Conservation (phyloP, 2,113 vertebrate genomes). For the Anguilla rostrata region DNA sequence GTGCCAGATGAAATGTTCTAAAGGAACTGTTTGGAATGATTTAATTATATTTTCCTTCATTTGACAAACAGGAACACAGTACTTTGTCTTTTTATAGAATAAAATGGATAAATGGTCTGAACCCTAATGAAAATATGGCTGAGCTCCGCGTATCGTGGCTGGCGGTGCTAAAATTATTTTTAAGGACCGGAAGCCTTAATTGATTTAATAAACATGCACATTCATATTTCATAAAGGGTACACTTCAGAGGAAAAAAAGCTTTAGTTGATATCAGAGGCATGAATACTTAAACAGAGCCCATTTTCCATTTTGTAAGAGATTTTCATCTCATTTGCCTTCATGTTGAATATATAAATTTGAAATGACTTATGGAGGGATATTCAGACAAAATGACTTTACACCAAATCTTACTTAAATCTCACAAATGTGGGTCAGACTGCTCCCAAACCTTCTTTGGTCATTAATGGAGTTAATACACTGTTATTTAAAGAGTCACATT, state of each 20-base stretch:
- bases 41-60: neutral
- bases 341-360: neutral
- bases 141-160: neutral
- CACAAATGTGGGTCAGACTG: neutral
- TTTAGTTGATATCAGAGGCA: neutral
- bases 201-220: neutral
- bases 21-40: neutral
- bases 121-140: neutral
- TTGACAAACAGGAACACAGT: neutral
- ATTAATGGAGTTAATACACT: neutral
- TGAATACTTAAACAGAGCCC: neutral
- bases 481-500: neutral
- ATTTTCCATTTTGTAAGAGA: slow-evolving; percentile 1
- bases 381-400: neutral
- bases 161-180: neutral
- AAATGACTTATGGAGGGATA: slow-evolving; percentile 1
- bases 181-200: neutral
- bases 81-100: neutral
- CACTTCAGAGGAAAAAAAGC: neutral
- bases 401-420: neutral
- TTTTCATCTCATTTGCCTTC: neutral
- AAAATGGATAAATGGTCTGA: neutral
- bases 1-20: neutral
- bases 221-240: slow-evolving; percentile 4
- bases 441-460: neutral